A percentile compares a stretch with the other conserved stretches of the same genome.
Conservation (phyloP, 2,113 vertebrate genomes). For the Salminus brasiliensis region DNA sequence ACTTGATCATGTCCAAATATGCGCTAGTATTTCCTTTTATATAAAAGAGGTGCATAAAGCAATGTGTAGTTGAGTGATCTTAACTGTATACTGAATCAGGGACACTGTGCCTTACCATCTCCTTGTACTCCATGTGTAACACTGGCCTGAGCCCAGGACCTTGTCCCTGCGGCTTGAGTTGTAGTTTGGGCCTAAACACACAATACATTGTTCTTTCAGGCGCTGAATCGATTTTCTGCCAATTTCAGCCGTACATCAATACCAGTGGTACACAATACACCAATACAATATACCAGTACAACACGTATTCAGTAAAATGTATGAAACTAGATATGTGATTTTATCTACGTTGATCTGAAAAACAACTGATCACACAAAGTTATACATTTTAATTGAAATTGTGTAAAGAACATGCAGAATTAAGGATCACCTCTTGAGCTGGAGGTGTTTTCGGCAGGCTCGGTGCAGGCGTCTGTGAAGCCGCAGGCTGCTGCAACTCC, state of each 20-base stretch:
- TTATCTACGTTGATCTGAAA: too few relatives aligned
- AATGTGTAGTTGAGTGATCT: too few relatives aligned
- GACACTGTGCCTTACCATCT: constrained; percentile 80
- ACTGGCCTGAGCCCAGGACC: constrained; percentile 94
- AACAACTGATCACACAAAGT: not conserved
- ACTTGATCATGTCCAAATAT: not conserved
- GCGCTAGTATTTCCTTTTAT: too few relatives aligned
- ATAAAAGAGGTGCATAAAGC: too few relatives aligned
- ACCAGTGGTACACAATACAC: too few relatives aligned
- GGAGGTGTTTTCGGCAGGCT: constrained; percentile 88
- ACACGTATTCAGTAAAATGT: too few relatives aligned
- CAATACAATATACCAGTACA: too few relatives aligned
- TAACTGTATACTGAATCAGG: too few relatives aligned
- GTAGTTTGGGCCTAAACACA: constrained; percentile 70
- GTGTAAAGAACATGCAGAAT: not conserved
- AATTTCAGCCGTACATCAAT: too few relatives aligned
- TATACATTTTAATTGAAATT: too few relatives aligned
- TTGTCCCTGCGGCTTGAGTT: constrained; percentile 84
- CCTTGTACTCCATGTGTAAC: constrained; percentile 92
- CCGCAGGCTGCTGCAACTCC: constrained; percentile 93
- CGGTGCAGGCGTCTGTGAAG: constrained; percentile 88
- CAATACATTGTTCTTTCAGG: not conserved
- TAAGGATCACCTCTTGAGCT: constrained; percentile 82
- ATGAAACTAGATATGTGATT: too few relatives aligned
- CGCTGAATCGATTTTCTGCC: too few relatives aligned